Base-by-base conservation (phyloP, 2,113 vertebrate species). In the Myrmecobius fasciatus region DNA sequence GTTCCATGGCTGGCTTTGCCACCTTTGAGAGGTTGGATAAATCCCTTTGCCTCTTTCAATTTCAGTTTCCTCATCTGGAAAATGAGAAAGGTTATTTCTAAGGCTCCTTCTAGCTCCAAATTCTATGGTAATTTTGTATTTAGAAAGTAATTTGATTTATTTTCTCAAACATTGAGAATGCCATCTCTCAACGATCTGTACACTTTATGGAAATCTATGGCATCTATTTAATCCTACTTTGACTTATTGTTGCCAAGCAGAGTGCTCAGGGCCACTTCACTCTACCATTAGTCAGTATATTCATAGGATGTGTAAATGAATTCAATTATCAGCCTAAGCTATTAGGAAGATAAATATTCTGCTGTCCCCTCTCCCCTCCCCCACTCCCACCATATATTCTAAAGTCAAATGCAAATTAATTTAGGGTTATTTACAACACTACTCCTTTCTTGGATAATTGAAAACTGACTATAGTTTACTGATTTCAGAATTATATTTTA, bases 371-470 rank as follows among this genome's bases (percentile, higher is more conserved):
- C 20, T 91, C 95, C 95, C 48, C 54, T 93, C 95, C 83, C 91
- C 47, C 91, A 91, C 46, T 56, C 94, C 88, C 28, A 93, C n/a
- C 89, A 90, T 24, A 92, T 26, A 75, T 48, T 49, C 91, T 93
- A 95, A 92, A 67, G 89, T 96, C 90, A 94, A 95, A 92, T 31
- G 54, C 20, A 93, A 60, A 94, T 93, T 91, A 91, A 36, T 93
- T 95, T 95, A 67, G 94, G 43, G 53, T 94, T 96, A 90, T 93
- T 94, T 90, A 43, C 96, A 60, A 67, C 46, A 90, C 91, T 49
- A 91, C 54, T n/a, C 48, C 17, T 83, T 46, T 89, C 95, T 53
- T 75, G 91, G 90, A 91, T 96, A 95, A 95, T 92, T 89, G 51
- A 53, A 90, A 56, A 43, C 36, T 91, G 88, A 89, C 92, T 95